Conservation (phyloP, 2,113 vertebrate species). For the Mellivora capensis region DNA sequence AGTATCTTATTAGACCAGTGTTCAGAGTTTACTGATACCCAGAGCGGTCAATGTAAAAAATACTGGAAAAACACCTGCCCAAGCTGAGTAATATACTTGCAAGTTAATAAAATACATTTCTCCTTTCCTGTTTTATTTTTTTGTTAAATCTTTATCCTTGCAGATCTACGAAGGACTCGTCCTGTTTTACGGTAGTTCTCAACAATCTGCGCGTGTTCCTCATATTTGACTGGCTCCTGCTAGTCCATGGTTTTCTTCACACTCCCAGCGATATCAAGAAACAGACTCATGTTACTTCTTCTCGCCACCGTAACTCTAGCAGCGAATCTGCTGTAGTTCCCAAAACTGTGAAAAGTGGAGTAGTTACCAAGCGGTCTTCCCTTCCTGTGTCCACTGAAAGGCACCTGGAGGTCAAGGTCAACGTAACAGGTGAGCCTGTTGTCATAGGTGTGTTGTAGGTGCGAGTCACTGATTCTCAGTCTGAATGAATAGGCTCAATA, state of each 20-base stretch:
- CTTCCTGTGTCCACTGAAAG: slow-evolving; percentile 88
- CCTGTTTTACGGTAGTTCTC: slow-evolving; percentile 95
- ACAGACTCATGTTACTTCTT: slow-evolving; percentile 31
- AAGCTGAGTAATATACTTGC: background rate
- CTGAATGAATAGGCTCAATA: background rate
- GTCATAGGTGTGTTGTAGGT: background rate
- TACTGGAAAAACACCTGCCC: background rate
- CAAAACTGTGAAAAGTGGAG: slow-evolving; percentile 94
- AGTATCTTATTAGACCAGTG: background rate
- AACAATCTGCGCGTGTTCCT: slow-evolving; percentile 97
- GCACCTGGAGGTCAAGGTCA: slow-evolving; percentile 94
- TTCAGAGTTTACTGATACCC: background rate
- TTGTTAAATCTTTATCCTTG: background rate
- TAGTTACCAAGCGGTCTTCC: slow-evolving; percentile 95
- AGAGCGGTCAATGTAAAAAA: background rate
- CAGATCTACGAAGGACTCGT: slow-evolving; percentile 94
- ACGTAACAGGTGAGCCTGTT: slow-evolving; percentile 90
- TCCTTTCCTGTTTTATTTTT: background rate
- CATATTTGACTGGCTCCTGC: slow-evolving; percentile 96
- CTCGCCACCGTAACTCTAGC: slow-evolving; percentile 76
- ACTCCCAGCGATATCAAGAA: slow-evolving; percentile 84
- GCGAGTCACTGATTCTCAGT: background rate
- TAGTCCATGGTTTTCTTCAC: slow-evolving; percentile 91
- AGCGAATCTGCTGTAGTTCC: slow-evolving; percentile 84
- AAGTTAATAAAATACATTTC: background rate